phyloP scores from a whole-genome alignment of 2,888 invertebrate genomes.

The Brachynemurus nebulosus region DNA sequence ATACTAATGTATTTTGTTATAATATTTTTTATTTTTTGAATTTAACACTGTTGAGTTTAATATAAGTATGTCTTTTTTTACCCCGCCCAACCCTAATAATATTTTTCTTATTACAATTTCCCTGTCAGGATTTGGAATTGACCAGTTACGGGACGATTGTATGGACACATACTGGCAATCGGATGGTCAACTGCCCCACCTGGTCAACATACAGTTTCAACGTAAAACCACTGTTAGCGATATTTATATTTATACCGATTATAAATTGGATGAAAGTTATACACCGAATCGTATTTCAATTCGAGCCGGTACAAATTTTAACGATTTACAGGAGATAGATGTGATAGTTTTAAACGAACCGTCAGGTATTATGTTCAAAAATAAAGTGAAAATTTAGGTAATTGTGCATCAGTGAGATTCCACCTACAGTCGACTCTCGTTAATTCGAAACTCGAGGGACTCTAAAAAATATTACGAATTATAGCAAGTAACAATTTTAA shows the following conservation, averaged over 20 bases:
- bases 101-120: too few species aligned
- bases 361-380: conserved; percentile 37
- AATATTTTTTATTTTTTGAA: too few species aligned
- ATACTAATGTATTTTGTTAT: too few species aligned
- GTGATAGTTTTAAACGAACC: conserved; percentile 89
- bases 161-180: conserved; percentile 99
- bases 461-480: too few species aligned
- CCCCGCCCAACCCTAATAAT: too few species aligned
- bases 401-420: too few species aligned
- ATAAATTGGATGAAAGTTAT: conserved; percentile 96
- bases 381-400: neutral
- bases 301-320: conserved; percentile 88
- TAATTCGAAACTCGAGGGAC: too few species aligned
- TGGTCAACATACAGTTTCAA: conserved; percentile 93
- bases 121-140: conserved; percentile 89
- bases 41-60: too few species aligned
- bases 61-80: too few species aligned
- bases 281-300: conserved; percentile 92
- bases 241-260: conserved; percentile 95
- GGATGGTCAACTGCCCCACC: conserved; percentile 94
- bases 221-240: conserved; percentile 89
- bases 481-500: too few species aligned
- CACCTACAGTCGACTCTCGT: too few species aligned
- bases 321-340: conserved; percentile 92
- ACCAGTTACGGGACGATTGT: conserved; percentile 87